A percentile compares a stretch with the other conserved stretches of the same genome.
Evolutionary conservation across 2,113 vertebrate species (phyloP).

Genomic region (Ptyas mucosa): DNA sequence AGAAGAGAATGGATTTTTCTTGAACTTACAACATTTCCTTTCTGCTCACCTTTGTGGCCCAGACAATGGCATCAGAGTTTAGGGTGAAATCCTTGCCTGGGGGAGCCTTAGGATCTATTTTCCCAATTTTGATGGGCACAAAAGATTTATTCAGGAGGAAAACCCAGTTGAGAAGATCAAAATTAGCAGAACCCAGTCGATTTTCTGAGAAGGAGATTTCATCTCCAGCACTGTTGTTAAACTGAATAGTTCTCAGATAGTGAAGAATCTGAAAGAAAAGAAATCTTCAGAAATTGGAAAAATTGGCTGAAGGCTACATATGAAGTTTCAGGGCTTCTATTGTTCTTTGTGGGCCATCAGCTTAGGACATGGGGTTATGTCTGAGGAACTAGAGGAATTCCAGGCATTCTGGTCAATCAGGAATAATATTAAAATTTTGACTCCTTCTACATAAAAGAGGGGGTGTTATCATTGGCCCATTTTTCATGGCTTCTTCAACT

Average conservation of each 20-base stretch:
- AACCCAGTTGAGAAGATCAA: neutral
- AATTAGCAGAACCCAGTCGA: neutral
- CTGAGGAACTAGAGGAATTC: neutral
- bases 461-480: rapidly evolving
- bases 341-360: neutral
- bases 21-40: neutral
- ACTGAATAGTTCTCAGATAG: neutral
- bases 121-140: neutral
- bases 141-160: neutral
- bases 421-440: too few species aligned
- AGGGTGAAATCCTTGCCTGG: neutral
- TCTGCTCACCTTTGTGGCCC: neutral
- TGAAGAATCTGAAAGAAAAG: too few species aligned
- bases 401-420: neutral
- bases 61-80: neutral
- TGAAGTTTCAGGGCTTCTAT: too few species aligned
- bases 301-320: neutral
- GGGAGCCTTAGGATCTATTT: neutral
- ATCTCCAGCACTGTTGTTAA: neutral
- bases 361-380: neutral
- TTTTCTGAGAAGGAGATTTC: neutral
- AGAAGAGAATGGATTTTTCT: too few species aligned
- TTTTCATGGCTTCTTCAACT: neutral
- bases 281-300: neutral
- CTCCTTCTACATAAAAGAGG: neutral